These are phyloP conservation scores for Anolis carolinensis DNA, from an alignment of 2,113 vertebrate genomes.

Conservation along the genomic window DNA sequence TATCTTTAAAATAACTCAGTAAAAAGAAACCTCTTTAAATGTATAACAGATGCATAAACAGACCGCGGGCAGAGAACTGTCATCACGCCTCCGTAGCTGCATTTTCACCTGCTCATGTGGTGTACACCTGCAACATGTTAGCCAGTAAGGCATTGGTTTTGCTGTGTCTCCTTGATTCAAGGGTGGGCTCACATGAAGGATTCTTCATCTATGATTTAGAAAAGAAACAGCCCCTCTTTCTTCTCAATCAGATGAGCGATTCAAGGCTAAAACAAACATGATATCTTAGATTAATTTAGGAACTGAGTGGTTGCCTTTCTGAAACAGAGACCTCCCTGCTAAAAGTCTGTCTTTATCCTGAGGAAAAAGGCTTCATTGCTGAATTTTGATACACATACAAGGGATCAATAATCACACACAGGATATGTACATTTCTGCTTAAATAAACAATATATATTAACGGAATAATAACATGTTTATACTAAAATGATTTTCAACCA, in stretches of 20 bases:
- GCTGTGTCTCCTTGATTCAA: not conserved
- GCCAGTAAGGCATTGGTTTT: slow-evolving; percentile 2
- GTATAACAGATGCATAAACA: slow-evolving; percentile 68
- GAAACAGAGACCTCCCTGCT: not conserved
- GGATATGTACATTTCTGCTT: not conserved
- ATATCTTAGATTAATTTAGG: not conserved
- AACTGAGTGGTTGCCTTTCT: not conserved
- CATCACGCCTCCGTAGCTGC: slow-evolving; percentile 43
- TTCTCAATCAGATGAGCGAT: slow-evolving; percentile 13
- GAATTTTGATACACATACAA: not conserved
- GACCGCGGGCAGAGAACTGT: slow-evolving; percentile 59
- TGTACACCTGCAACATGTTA: slow-evolving; percentile 62
- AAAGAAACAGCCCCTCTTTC: not conserved
- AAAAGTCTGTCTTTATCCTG: not conserved
- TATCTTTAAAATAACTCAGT: slow-evolving; percentile 73
- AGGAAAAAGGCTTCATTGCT: not conserved
- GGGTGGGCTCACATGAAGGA: not conserved
- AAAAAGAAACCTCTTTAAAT: slow-evolving; percentile 70
- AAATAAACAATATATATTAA: not conserved
- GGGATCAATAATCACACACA: not conserved
- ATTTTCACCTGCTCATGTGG: slow-evolving; percentile 74
- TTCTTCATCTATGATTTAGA: not conserved
- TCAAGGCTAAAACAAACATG: not conserved
- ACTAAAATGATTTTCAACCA: not conserved
- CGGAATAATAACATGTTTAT: not conserved